Evolutionary conservation across 2,797 vertebrate species (phyloP).

Genomic region (Cryptoblepharus egeriae): DNA sequence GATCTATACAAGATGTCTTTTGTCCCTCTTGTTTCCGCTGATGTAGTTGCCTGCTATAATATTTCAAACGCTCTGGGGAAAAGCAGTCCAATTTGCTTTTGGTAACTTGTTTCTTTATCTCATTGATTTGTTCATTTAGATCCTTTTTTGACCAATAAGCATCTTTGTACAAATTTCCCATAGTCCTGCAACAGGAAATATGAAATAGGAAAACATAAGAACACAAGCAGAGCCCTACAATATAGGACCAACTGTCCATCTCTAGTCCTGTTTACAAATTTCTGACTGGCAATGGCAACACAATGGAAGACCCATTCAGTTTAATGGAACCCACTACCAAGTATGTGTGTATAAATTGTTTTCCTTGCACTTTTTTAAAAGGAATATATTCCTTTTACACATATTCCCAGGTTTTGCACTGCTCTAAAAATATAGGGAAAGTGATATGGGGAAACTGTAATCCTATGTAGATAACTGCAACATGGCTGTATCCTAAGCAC

Average conservation of each 20-base stretch:
- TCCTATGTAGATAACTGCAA: no score
- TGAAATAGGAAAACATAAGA: background rate
- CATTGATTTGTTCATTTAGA: slow-evolving; percentile 70
- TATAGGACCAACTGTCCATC: background rate
- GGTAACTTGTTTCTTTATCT: slow-evolving; percentile 75
- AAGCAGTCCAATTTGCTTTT: slow-evolving; percentile 77
- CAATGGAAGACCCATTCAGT: no score
- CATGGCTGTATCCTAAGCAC: no score
- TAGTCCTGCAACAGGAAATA: slow-evolving; percentile 76
- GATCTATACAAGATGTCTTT: slow-evolving; percentile 79
- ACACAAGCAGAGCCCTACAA: background rate
- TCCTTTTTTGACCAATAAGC: slow-evolving; percentile 83
- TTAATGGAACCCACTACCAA: no score
- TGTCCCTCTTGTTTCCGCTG: slow-evolving; percentile 76
- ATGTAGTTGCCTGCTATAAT: slow-evolving; percentile 77
- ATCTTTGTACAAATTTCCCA: slow-evolving; percentile 81
- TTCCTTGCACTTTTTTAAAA: no score
- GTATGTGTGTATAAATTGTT: no score
- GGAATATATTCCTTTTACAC: no score
- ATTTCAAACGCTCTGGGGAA: slow-evolving; percentile 72
- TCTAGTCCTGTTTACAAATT: background rate
- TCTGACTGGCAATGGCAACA: no score
- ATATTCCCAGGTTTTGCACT: no score
- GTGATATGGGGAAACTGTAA: no score
- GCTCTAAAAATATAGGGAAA: no score